Percentiles rank a stretch among this genome's conserved stretches.
Evolutionary conservation across 2,797 vertebrate genomes (phyloP).

Genomic region (Anguilla anguilla): DNA sequence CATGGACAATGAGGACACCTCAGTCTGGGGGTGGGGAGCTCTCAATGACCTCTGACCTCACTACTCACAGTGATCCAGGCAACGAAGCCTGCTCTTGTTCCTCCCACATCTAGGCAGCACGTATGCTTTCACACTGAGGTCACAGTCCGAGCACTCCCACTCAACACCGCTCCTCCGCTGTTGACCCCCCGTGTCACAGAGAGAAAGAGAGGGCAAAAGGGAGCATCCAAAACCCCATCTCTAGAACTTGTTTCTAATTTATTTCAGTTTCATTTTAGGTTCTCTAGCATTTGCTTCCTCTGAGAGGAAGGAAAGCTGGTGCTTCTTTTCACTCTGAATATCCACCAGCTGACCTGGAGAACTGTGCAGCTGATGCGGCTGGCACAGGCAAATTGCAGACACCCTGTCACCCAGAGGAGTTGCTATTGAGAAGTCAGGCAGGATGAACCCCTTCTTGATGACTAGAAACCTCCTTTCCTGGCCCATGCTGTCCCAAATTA

Average conservation of each 20-base stretch:
- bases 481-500: not conserved
- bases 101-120: not conserved
- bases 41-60: not conserved
- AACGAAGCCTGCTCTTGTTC: not conserved
- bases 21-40: not conserved
- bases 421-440: not conserved
- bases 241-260: not conserved
- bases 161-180: not conserved
- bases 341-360: slow-evolving; percentile 1
- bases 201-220: not conserved
- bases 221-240: not conserved
- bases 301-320: slow-evolving; percentile 1
- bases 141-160: not conserved
- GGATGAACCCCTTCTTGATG: not conserved
- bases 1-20: no score
- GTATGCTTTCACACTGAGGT: not conserved
- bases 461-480: slow-evolving; percentile 7
- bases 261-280: not conserved
- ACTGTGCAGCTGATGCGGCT: not conserved
- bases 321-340: not conserved
- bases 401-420: not conserved
- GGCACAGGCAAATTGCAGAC: not conserved
- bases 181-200: not conserved
- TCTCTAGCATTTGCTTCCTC: not conserved
- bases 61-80: not conserved